Base-by-base conservation (phyloP, 2,888 invertebrate genomes). In the Tenodera sinensis region DNA sequence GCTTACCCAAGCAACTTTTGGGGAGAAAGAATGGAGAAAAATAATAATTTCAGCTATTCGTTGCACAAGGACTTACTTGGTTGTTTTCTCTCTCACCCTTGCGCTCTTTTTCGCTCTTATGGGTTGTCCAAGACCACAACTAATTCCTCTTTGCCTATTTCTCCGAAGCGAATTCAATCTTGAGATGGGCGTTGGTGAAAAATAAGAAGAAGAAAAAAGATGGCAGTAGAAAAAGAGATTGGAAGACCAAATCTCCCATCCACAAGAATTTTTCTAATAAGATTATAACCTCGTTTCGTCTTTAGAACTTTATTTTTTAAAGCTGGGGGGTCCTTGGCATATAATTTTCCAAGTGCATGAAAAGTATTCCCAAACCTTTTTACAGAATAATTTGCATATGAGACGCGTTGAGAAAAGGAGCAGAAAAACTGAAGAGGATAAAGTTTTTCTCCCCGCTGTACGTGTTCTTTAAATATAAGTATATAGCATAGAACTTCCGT, bases 241-340 rank as follows among this genome's bases (percentile, higher is more conserved):
- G 30, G 71, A 25, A 81, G 71, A 28, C 25, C 25, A 86, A 15
- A 83, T 42, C 83, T 71, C 12, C 88, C 83, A 71, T 25, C 83
- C 83, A 28, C 47, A 30, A 83, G 54, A 88, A 54, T 54, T 47
- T 88, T 71, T 84, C 54, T 88, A 88, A 88, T 88, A 84, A 88
- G 88, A 88, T 88, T 88, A 88, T 83, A 88, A 88, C 83, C n/a
- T 88, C 88, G 84, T 83, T 88, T 83, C 88, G 47, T 83, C 88
- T 84, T 88, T 47, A 83, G 83, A 83, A 88, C 47, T 54, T 86
- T 86, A 28, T 28, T 54, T 86, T 86, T 86, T 71, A 71, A 71
- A 81, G 28, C 28, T 81, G 28, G 81, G 6, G 30, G 81, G 86
- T 28, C 54, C 28, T 14, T 28, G 25, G 28, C 71, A 20, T 86